phyloP scores from a whole-genome alignment of 35 echinoderm and acorn worm genomes.

The Amphiura filiformis region DNA sequence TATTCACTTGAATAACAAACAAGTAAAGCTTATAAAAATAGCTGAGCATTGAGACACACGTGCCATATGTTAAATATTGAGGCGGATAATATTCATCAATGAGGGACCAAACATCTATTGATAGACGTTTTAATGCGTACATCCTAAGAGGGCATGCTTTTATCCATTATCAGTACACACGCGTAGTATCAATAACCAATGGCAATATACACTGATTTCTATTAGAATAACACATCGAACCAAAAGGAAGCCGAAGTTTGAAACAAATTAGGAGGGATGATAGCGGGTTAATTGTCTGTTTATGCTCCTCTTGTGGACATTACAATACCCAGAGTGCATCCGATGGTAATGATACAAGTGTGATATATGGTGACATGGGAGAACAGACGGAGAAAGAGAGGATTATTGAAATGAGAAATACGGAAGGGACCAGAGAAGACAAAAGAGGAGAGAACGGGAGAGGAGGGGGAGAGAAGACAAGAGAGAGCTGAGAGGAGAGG shows the following conservation, averaged over 20 bases:
- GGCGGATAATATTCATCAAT: background rate
- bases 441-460: too few relatives aligned
- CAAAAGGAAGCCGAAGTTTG: too few relatives aligned
- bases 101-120: background rate
- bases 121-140: background rate
- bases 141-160: background rate
- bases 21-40: background rate
- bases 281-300: too few relatives aligned
- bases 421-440: background rate
- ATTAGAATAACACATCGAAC: too few relatives aligned
- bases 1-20: slow-evolving; percentile 7
- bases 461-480: too few relatives aligned
- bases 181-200: background rate
- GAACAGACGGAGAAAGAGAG: background rate
- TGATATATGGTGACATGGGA: background rate
- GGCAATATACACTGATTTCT: background rate
- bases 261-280: too few relatives aligned
- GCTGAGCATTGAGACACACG: background rate
- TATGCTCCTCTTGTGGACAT: too few relatives aligned
- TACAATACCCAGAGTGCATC: too few relatives aligned
- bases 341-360: too few relatives aligned
- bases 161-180: background rate
- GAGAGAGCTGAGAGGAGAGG: too few relatives aligned
- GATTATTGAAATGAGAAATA: background rate
- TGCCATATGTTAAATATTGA: background rate